These are phyloP conservation scores for Tyrophagus putrescentiae DNA, from an alignment of 1,140 invertebrate genomes.

Conservation along the genomic window DNA sequence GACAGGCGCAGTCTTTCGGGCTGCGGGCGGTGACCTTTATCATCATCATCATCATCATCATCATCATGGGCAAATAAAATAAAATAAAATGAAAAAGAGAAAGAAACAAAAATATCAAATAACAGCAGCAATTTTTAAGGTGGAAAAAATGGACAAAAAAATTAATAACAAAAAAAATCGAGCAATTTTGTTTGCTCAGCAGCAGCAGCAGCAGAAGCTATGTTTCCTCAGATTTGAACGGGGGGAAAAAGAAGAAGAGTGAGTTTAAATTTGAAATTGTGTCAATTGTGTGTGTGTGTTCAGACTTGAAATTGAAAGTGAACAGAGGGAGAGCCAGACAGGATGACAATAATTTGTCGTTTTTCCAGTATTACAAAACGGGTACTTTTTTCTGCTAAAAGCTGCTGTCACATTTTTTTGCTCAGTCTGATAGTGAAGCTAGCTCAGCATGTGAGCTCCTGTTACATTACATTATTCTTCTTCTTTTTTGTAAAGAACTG, in stretches of 20 bases:
- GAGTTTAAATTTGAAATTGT: slow-evolving; percentile 3
- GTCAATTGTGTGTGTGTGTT: neutral
- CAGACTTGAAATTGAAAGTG: no score
- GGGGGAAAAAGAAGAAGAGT: neutral
- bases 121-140: neutral
- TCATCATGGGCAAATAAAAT: neutral
- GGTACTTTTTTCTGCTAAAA: no score
- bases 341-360: no score
- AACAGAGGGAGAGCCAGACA: no score
- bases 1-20: slow-evolving; percentile 79
- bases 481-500: no score
- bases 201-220: neutral
- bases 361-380: no score
- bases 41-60: neutral
- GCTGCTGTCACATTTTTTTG: no score
- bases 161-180: neutral
- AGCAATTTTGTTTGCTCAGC: neutral
- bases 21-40: slow-evolving; percentile 67
- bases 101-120: neutral
- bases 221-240: no score
- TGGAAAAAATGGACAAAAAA: neutral
- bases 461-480: no score
- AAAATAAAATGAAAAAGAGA: neutral
- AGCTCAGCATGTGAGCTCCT: no score
- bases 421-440: no score